These are phyloP conservation scores for Kryptolebias ocellatus DNA, from an alignment of 2,797 vertebrate genomes.

Conservation along the genomic window DNA sequence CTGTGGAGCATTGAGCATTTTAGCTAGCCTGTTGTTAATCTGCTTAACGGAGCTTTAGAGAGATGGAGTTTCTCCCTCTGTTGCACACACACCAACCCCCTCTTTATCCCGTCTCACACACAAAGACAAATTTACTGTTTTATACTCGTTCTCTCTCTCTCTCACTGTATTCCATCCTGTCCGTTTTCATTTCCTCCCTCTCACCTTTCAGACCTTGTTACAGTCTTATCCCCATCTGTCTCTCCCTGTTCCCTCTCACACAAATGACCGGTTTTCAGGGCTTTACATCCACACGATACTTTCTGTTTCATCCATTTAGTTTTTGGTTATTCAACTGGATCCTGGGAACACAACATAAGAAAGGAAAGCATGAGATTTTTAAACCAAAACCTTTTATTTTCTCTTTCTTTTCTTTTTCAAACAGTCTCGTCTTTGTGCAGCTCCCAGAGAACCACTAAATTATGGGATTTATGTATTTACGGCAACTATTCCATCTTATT, in stretches of 20 bases:
- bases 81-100: constrained; percentile 44
- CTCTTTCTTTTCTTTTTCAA: constrained; percentile 1
- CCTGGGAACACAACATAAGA: constrained; percentile 19
- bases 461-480: constrained; percentile 58
- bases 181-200: constrained; percentile 65
- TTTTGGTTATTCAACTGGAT: constrained; percentile 3
- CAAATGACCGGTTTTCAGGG: constrained; percentile 12
- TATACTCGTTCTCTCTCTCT: constrained; percentile 14
- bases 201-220: constrained; percentile 63
- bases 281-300: constrained; percentile 11
- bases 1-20: constrained; percentile 61
- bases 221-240: constrained; percentile 64
- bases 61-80: constrained; percentile 53
- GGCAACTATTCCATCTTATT: constrained; percentile 42
- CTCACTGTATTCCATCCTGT: constrained; percentile 28
- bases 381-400: neutral
- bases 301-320: constrained; percentile 12
- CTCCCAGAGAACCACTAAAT: constrained; percentile 50
- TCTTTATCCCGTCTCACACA: constrained; percentile 39
- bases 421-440: constrained; percentile 63
- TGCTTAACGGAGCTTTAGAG: constrained; percentile 72
- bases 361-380: constrained; percentile 8
- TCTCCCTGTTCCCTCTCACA: constrained; percentile 17
- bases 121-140: constrained; percentile 31
- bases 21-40: constrained; percentile 71